phyloP scores from a whole-genome alignment of 2,113 vertebrate genomes.

The Python bivittatus region DNA sequence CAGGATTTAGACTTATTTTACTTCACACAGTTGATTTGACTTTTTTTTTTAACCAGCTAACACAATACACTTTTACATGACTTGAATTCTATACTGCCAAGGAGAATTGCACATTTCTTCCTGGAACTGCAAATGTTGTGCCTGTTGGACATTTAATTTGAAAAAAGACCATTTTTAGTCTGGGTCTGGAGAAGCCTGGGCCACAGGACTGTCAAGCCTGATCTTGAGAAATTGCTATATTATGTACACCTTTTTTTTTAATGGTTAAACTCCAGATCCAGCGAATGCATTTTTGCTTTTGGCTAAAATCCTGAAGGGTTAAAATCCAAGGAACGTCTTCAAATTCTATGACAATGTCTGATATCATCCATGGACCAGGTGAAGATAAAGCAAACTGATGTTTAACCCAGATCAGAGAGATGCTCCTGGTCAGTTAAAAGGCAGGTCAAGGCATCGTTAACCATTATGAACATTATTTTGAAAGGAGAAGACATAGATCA shows the following conservation, averaged over 20 bases:
- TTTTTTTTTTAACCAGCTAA: not conserved
- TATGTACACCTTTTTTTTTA: not conserved
- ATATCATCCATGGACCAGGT: too few relatives aligned
- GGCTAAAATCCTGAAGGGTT: not conserved
- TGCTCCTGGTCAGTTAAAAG: not conserved
- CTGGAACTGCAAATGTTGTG: not conserved
- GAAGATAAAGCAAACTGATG: too few relatives aligned
- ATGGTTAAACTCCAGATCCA: not conserved
- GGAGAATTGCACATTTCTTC: not conserved
- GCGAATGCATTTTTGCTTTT: not conserved
- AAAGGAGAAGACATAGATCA: not conserved
- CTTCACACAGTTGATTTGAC: not conserved
- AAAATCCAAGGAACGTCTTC: not conserved
- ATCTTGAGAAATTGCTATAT: not conserved
- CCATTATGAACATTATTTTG: not conserved
- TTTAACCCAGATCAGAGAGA: too few relatives aligned
- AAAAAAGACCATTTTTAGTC: not conserved
- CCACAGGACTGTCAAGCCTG: not conserved
- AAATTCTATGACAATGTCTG: too few relatives aligned
- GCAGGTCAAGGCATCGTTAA: not conserved
- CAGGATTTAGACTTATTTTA: not conserved
- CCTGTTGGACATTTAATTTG: not conserved
- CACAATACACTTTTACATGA: not conserved
- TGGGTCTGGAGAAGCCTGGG: not conserved
- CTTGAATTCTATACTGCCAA: not conserved